These are phyloP conservation scores for Nyctereutes procyonoides DNA, from an alignment of 2,113 vertebrate species.

Conservation along the genomic window DNA sequence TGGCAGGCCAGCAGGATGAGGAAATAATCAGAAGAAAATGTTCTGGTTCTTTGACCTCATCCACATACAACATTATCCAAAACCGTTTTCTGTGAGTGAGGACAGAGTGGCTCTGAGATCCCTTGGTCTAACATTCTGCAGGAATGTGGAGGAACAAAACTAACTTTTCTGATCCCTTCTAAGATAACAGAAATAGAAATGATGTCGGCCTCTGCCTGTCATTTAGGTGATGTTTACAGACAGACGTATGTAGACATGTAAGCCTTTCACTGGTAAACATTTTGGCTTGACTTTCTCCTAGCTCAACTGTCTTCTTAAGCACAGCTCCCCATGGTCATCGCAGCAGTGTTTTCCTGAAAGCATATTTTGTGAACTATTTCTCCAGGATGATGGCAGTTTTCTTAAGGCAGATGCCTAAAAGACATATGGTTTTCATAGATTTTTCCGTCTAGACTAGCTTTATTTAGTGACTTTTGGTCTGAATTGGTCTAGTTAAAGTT, in stretches of 20 bases:
- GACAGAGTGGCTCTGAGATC: slow-evolving; percentile 31
- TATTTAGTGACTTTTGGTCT: slow-evolving; percentile 86
- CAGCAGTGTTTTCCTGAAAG: slow-evolving; percentile 75
- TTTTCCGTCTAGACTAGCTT: slow-evolving; percentile 87
- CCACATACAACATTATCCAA: slow-evolving; percentile 45
- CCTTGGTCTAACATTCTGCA: background rate
- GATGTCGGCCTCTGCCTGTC: slow-evolving; percentile 24
- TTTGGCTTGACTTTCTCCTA: slow-evolving; percentile 34
- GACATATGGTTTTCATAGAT: slow-evolving; percentile 88
- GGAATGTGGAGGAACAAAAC: background rate
- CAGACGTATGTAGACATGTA: slow-evolving; percentile 65
- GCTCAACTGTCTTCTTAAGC: slow-evolving; percentile 18
- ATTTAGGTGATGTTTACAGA: slow-evolving; percentile 64
- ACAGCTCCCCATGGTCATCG: slow-evolving; percentile 65
- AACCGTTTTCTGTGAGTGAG: slow-evolving; percentile 57
- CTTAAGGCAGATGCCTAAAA: slow-evolving; percentile 79
- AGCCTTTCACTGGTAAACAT: slow-evolving; percentile 58
- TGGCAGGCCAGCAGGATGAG: slow-evolving; percentile 64
- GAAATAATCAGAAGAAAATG: slow-evolving; percentile 68
- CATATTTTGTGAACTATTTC: slow-evolving; percentile 75
- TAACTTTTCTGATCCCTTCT: background rate
- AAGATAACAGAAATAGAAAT: background rate
- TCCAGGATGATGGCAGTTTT: slow-evolving; percentile 79
- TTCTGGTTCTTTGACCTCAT: slow-evolving; percentile 52
- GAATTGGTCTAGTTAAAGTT: slow-evolving; percentile 81